Conservation (phyloP, 2,797 vertebrate genomes). For the Sebastes iracundus region DNA sequence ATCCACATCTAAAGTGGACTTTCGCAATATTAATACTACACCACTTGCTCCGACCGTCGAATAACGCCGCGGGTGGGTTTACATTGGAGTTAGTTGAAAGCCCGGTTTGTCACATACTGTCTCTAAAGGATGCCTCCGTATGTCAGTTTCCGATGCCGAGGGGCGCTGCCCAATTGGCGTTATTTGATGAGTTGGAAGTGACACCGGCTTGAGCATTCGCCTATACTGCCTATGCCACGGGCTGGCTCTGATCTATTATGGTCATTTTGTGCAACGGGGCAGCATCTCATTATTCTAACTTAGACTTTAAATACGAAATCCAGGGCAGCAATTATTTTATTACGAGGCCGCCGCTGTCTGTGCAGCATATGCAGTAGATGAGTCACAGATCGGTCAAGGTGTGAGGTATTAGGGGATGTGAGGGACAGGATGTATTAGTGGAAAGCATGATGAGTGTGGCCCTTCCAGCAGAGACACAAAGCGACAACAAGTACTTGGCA, state of each 20-base stretch:
- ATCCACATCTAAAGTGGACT: no score
- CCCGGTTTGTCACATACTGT: no score
- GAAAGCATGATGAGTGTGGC: constrained; percentile 58
- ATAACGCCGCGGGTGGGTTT: no score
- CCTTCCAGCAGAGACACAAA: constrained; percentile 61
- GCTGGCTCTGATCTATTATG: constrained; percentile 1
- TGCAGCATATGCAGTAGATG: constrained; percentile 13
- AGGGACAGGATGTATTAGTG: constrained; percentile 45
- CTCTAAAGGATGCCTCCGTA: no score
- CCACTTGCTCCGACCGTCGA: no score
- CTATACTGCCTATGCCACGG: no score
- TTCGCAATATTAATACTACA: no score
- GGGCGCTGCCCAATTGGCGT: no score
- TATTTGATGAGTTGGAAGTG: no score
- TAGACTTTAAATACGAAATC: constrained; percentile 20
- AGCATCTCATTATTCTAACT: constrained; percentile 28
- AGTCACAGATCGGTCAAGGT: constrained; percentile 41
- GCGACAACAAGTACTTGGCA: constrained; percentile 69
- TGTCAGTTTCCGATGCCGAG: no score
- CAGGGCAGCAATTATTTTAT: neutral
- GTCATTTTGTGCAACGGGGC: constrained; percentile 12
- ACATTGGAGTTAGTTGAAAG: no score
- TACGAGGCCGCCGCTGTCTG: constrained; percentile 15
- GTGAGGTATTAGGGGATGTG: constrained; percentile 23
- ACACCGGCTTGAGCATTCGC: no score